Evolutionary conservation across 2,797 vertebrate species (phyloP).

Genomic region (Gobionotothen gibberifrons): DNA sequence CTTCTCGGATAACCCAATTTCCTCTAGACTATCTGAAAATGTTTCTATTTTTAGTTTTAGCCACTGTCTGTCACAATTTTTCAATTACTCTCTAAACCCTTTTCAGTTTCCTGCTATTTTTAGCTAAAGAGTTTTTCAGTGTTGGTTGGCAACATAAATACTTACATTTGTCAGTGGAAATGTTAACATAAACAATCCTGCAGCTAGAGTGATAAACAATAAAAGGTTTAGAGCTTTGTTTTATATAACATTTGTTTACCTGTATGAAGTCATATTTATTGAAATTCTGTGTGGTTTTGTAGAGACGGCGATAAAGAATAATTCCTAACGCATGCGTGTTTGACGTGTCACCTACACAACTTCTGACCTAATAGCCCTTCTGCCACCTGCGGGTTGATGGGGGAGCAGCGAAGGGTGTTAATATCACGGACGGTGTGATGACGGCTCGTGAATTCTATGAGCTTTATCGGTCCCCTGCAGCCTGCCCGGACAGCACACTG

Average conservation of each 20-base stretch:
- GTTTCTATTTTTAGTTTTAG: slow-evolving; percentile 29
- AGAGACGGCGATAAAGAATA: slow-evolving; percentile 19
- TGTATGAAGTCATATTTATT: slow-evolving; percentile 24
- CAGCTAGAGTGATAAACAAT: slow-evolving; percentile 42
- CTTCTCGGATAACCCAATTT: slow-evolving; percentile 38
- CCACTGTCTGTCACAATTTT: slow-evolving; percentile 31
- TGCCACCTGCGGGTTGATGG: slow-evolving; percentile 63
- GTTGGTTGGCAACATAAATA: slow-evolving; percentile 26
- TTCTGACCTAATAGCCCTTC: slow-evolving; percentile 56
- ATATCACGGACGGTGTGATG: slow-evolving; percentile 62
- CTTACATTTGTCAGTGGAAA: slow-evolving; percentile 11
- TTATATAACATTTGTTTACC: slow-evolving; percentile 34
- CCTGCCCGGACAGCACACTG: slow-evolving; percentile 62
- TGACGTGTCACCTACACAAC: slow-evolving; percentile 45
- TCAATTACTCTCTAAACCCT: not conserved
- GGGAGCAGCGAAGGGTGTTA: slow-evolving; percentile 35
- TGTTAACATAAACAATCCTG: slow-evolving; percentile 9
- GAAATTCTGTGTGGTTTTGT: slow-evolving; percentile 10
- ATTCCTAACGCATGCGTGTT: slow-evolving; percentile 30
- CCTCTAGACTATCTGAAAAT: slow-evolving; percentile 15
- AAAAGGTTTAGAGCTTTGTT: slow-evolving; percentile 51
- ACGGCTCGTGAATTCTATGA: slow-evolving; percentile 77
- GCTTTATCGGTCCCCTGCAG: slow-evolving; percentile 82
- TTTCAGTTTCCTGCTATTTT: slow-evolving; percentile 13
- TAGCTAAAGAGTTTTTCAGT: slow-evolving; percentile 25